Conservation (phyloP, 1,140 invertebrate species). For the Lanistes nyassanus region DNA sequence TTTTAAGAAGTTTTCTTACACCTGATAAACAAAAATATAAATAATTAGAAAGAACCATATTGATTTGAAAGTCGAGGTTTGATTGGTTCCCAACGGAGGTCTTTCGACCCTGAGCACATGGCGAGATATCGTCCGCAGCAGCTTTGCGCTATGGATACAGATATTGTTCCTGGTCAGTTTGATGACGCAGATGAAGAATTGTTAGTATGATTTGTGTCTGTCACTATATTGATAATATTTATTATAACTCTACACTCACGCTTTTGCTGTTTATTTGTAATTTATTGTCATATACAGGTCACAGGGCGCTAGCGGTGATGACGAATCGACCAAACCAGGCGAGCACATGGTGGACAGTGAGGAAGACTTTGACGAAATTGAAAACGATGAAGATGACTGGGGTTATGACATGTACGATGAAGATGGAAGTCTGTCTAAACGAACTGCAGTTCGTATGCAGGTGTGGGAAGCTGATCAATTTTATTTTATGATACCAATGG, state of each 20-base stretch:
- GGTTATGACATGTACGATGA: slow-evolving; percentile 54
- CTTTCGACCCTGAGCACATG: too few relatives aligned
- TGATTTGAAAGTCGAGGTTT: not conserved
- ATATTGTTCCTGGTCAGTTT: slow-evolving; percentile 38
- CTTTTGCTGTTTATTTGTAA: not conserved
- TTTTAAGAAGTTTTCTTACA: too few relatives aligned
- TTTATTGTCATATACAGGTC: slow-evolving; percentile 11
- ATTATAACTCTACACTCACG: not conserved
- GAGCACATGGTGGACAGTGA: not conserved
- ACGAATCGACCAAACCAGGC: not conserved
- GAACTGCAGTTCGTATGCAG: too few relatives aligned
- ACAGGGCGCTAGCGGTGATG: not conserved
- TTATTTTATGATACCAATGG: too few relatives aligned
- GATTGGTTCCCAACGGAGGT: not conserved
- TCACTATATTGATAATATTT: not conserved
- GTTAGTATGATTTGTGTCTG: not conserved
- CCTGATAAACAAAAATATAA: too few relatives aligned
- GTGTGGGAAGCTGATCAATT: too few relatives aligned
- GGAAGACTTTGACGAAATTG: slow-evolving; percentile 44
- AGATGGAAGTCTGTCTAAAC: slow-evolving; percentile 63
- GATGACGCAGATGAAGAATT: slow-evolving; percentile 39
- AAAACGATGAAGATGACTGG: slow-evolving; percentile 61
- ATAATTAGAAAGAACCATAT: too few relatives aligned
- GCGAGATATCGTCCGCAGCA: not conserved
- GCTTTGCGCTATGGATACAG: not conserved